Conservation (phyloP, 2,797 vertebrate species). For the Propithecus deckenii region DNA sequence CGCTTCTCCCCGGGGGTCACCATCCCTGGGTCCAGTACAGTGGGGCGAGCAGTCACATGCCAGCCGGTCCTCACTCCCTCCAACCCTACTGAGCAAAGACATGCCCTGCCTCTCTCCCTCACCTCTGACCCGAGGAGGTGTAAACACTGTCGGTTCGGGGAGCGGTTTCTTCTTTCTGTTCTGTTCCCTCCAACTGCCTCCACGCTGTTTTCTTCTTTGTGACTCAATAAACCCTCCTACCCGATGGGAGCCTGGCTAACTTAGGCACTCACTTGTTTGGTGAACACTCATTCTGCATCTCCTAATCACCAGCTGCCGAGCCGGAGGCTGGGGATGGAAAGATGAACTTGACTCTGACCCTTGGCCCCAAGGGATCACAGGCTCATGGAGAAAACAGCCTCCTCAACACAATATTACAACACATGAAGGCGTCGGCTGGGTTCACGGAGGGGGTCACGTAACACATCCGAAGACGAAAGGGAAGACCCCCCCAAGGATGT, state of each 20-base stretch:
- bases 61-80: background rate
- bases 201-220: background rate
- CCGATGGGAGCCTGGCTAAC: too few relatives aligned
- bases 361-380: background rate
- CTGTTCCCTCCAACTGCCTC: background rate
- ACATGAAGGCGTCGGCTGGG: fast-evolving
- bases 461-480: background rate
- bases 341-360: background rate
- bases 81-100: too few relatives aligned
- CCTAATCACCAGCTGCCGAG: background rate
- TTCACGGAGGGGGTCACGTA: background rate
- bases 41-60: fast-evolving
- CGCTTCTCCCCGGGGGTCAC: background rate
- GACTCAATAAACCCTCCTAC: background rate
- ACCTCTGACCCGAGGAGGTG: background rate
- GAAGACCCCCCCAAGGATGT: background rate
- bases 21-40: too few relatives aligned
- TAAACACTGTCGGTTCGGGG: background rate
- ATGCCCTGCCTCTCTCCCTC: background rate
- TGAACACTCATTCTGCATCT: background rate
- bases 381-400: background rate
- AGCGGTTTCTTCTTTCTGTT: background rate
- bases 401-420: background rate
- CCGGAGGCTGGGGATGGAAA: background rate
- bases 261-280: fast-evolving